Base-by-base conservation (phyloP, 2,888 invertebrate species). In the Digitonthophagus gazella region DNA sequence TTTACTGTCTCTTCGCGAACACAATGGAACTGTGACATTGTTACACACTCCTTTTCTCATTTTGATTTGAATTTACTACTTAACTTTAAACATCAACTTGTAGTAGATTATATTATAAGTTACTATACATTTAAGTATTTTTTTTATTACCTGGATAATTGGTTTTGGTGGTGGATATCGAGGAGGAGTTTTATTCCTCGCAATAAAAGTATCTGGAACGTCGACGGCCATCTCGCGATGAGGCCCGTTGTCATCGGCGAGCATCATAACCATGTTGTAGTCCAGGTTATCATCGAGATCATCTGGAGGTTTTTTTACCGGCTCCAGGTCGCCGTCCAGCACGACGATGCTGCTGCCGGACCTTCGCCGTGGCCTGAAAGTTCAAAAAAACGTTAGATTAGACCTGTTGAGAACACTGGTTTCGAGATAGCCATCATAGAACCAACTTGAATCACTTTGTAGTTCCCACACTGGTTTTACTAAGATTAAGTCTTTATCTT, bases 221-320 rank as follows among this genome's bases (percentile, higher is more conserved):
- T 98, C 98, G 83, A 98, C 97, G 82, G 98, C 96, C 95, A 97
- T 96, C 90, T 98, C 98, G 82, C 97, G 91, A 88, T 97, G 97
- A 80, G 95, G 94, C 83, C 93, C 92, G 72, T 80, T 92, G 83
- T 95, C 97, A 84, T 96, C 96, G 82, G 97, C 95, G 91, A 91
- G 88, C 90, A 92, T 91, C 86, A 89, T 91, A 86, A 91, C 89
- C 90, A 91, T 90, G 85, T 90, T 89, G 85, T 88, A 86, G 81
- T 89, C 89, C 74, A 84, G 82, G 75, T 82, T 78, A 73, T 81
- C 82, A 83, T 88, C 87, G 78, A 82, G 76, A 67, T 82, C 81
- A 75, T 81, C 89, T 83, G 84, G 89, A 83, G 87, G 87, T 77
- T 86, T 86, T 74, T 84, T 83, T 72, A 83, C 83, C 78, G 86